Percentiles rank a stretch among this genome's conserved stretches.
phyloP scores from a whole-genome alignment of 2,888 invertebrate species.

The Andrena flavipes region DNA sequence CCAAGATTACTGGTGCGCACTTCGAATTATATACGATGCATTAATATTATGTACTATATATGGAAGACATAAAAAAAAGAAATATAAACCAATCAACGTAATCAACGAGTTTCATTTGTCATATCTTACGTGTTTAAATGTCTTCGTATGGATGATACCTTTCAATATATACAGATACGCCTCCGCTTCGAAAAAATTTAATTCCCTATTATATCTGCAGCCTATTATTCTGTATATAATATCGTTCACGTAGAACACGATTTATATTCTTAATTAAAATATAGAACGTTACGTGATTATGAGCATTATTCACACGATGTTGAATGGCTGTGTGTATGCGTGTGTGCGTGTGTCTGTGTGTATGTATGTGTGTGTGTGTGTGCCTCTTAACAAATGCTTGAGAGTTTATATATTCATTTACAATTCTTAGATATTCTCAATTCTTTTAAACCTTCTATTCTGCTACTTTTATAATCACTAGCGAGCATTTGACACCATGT shows the following conservation, averaged over 20 bases:
- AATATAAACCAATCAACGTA: constrained; percentile 58
- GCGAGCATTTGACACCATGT: constrained; percentile 61
- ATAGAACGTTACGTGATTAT: constrained; percentile 44
- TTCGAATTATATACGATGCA: constrained; percentile 17
- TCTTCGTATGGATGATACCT: constrained; percentile 54
- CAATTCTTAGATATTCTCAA: constrained; percentile 45
- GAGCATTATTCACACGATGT: constrained; percentile 52
- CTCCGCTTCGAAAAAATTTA: constrained; percentile 21
- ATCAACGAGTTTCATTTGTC: constrained; percentile 44
- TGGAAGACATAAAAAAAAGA: constrained; percentile 69
- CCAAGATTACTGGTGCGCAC: constrained; percentile 27
- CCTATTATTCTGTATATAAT: constrained; percentile 45
- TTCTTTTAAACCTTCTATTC: constrained; percentile 36
- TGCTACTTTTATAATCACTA: constrained; percentile 34
- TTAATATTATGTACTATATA: constrained; percentile 45
- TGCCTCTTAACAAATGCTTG: constrained; percentile 47
- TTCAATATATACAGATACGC: constrained; percentile 60
- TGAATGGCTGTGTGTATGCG: not conserved
- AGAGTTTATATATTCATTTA: constrained; percentile 35
- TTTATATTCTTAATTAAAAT: constrained; percentile 53
- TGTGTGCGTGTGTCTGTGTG: not conserved
- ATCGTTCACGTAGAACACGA: constrained; percentile 37
- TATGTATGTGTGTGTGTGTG: not conserved
- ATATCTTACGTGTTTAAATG: constrained; percentile 54
- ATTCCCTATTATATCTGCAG: constrained; percentile 31